phyloP scores from a whole-genome alignment of 2,113 vertebrate species.

The western clawed frog (Xenopus tropicalis) region DNA sequence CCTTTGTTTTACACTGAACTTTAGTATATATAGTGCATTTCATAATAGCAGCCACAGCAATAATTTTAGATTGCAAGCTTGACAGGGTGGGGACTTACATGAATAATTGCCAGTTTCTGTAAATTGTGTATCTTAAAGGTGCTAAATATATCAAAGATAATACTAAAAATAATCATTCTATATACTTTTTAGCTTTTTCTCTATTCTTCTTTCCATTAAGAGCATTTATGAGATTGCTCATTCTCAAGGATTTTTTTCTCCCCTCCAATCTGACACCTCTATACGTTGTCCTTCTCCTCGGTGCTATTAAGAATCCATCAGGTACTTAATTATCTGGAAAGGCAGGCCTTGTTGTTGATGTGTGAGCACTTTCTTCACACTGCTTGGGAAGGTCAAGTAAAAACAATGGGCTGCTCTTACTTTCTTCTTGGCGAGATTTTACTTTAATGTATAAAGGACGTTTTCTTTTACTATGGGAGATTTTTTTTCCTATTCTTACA shows the following conservation, averaged over 20 bases:
- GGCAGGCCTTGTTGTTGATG: background rate
- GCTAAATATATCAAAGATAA: no score
- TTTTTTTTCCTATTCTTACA: no score
- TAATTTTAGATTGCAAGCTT: no score
- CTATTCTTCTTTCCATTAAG: conserved; percentile 18
- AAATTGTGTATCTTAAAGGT: no score
- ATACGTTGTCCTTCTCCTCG: conserved; percentile 1
- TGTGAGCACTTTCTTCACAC: conserved; percentile 1
- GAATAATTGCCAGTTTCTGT: no score
- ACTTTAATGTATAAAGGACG: background rate
- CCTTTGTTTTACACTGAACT: no score
- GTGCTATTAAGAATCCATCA: conserved; percentile 22
- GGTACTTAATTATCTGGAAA: conserved; percentile 24
- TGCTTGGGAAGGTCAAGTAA: conserved; percentile 1
- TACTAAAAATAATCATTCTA: no score
- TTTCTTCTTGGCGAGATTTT: background rate
- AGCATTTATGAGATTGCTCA: conserved; percentile 24
- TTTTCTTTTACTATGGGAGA: background rate
- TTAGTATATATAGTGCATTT: no score
- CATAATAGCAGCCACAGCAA: no score
- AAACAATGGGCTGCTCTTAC: background rate
- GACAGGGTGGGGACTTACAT: no score
- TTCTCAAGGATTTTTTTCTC: conserved; percentile 18
- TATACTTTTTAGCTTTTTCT: background rate
- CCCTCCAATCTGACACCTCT: conserved; percentile 20